Evolutionary conservation across 35 echinoderm and acorn worm species (phyloP).

Genomic region (Hemicentrotus pulcherrimus): DNA sequence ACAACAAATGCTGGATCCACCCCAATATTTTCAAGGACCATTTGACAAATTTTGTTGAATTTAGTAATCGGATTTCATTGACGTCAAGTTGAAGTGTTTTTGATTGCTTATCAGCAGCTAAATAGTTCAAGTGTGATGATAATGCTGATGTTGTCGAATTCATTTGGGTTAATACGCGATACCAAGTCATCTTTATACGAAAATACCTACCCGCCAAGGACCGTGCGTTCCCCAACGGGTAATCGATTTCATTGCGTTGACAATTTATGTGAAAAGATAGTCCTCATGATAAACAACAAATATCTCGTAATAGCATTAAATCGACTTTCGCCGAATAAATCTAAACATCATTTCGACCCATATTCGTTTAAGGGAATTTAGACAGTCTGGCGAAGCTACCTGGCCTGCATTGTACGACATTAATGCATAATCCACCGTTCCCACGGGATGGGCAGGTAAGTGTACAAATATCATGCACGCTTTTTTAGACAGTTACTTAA

Average conservation of each 20-base stretch:
- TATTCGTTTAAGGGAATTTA: background rate
- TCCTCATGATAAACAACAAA: background rate
- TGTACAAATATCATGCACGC: constrained; percentile 31
- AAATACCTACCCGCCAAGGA: background rate
- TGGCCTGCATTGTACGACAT: background rate
- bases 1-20: too few species aligned
- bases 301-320: background rate
- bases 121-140: background rate
- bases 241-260: background rate
- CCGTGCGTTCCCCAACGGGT: background rate
- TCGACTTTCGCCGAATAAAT: background rate
- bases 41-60: too few species aligned
- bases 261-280: background rate
- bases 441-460: background rate
- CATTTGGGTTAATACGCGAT: background rate
- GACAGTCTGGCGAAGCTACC: background rate
- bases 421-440: background rate
- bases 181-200: background rate
- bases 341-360: background rate
- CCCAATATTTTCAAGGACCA: too few species aligned
- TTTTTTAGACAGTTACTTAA: constrained; percentile 24
- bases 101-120: background rate
- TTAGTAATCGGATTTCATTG: too few species aligned
- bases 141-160: background rate
- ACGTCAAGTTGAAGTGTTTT: background rate